Conservation (phyloP, 2,797 vertebrate genomes). For the Trematomus bernacchii region DNA sequence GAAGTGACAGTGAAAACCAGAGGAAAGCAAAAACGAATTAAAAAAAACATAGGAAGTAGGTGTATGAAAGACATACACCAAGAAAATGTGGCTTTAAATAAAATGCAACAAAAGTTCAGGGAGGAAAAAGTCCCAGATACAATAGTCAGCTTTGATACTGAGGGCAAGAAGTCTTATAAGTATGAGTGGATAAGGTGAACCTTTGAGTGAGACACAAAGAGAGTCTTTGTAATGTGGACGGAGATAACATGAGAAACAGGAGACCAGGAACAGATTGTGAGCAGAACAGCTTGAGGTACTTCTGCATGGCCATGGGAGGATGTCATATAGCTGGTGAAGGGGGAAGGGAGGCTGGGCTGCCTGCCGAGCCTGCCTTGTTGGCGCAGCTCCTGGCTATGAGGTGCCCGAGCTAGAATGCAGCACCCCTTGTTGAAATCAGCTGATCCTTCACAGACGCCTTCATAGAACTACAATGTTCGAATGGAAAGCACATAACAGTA, state of each 20-base stretch:
- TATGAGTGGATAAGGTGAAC: slow-evolving; percentile 35
- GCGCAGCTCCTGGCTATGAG: slow-evolving; percentile 72
- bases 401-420: slow-evolving; percentile 76
- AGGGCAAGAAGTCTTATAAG: slow-evolving; percentile 23
- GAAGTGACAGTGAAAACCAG: slow-evolving; percentile 27
- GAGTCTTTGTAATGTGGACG: slow-evolving; percentile 60
- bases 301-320: slow-evolving; percentile 71
- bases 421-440: slow-evolving; percentile 69
- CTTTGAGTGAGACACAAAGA: slow-evolving; percentile 46
- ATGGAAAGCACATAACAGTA: slow-evolving; percentile 47
- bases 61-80: slow-evolving; percentile 27
- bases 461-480: slow-evolving; percentile 35
- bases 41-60: slow-evolving; percentile 27
- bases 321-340: slow-evolving; percentile 67
- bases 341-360: slow-evolving; percentile 52
- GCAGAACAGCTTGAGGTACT: slow-evolving; percentile 80
- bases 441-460: slow-evolving; percentile 71
- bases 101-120: not conserved
- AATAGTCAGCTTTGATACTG: slow-evolving; percentile 34
- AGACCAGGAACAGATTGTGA: slow-evolving; percentile 77
- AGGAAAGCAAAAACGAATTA: slow-evolving; percentile 42
- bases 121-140: not conserved
- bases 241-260: slow-evolving; percentile 67
- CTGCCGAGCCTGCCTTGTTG: slow-evolving; percentile 72
- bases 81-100: slow-evolving; percentile 17